phyloP scores from a whole-genome alignment of 2,797 vertebrate species.

The Helarctos malayanus region DNA sequence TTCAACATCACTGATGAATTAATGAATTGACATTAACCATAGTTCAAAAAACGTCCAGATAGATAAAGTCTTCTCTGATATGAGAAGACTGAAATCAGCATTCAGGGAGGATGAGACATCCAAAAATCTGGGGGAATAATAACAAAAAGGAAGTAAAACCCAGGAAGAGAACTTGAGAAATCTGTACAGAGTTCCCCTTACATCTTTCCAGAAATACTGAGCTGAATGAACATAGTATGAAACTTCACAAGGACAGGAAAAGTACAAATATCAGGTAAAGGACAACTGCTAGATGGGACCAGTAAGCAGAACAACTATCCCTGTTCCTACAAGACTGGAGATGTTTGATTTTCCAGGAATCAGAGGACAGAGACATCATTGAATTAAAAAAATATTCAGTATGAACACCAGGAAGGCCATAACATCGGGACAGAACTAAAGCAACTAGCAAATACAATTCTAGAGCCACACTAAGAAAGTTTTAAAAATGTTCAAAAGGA shows the following conservation, averaged over 20 bases:
- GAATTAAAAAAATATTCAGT: not conserved
- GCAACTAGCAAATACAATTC: not conserved
- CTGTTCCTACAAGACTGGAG: not conserved
- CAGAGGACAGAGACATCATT: not conserved
- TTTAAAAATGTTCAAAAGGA: not conserved
- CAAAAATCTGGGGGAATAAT: not conserved
- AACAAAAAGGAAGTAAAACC: not conserved
- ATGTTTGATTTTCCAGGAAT: not conserved
- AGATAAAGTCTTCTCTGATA: not conserved
- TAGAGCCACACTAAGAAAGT: not conserved
- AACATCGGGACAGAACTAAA: not conserved
- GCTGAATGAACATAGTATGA: not conserved
- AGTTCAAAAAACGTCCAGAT: not conserved
- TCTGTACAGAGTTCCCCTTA: not conserved
- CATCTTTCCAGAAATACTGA: not conserved
- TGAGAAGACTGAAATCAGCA: not conserved
- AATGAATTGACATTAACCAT: conserved; percentile 16
- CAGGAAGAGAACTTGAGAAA: not conserved
- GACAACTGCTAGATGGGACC: not conserved
- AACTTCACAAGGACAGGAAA: not conserved
- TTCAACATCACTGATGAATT: not conserved
- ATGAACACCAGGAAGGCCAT: not conserved
- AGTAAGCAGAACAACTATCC: not conserved
- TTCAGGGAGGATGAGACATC: not conserved
- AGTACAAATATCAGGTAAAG: not conserved